These are phyloP conservation scores for Autographa gamma DNA, from an alignment of 2,888 invertebrate genomes.

Conservation along the genomic window DNA sequence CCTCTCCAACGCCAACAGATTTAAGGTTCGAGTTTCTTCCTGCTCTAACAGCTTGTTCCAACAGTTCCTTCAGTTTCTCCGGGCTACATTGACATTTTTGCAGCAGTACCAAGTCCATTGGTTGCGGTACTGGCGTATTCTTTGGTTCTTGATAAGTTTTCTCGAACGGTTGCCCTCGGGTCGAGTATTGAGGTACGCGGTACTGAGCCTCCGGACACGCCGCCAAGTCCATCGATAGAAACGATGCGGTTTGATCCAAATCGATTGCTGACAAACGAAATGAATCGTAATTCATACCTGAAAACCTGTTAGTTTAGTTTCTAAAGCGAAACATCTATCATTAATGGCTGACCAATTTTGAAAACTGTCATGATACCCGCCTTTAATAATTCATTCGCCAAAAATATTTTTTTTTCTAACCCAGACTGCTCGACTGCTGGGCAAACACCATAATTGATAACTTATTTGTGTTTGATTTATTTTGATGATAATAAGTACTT, in stretches of 20 bases:
- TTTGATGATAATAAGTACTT: too few species aligned
- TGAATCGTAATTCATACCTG: conserved; percentile 18
- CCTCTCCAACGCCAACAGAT: conserved; percentile 8
- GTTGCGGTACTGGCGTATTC: conserved; percentile 29
- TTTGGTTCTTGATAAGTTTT: neutral
- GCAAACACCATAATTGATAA: too few species aligned
- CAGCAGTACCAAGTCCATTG: neutral
- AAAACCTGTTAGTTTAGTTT: conserved; percentile 15
- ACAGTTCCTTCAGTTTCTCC: conserved; percentile 49
- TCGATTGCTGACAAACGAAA: neutral
- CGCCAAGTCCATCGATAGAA: neutral
- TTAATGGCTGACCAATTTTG: neutral
- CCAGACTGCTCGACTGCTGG: too few species aligned
- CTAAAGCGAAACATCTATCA: neutral
- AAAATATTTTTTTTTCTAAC: too few species aligned
- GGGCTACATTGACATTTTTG: conserved; percentile 39
- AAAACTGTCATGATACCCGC: too few species aligned
- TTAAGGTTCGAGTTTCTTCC: neutral
- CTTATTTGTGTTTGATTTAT: too few species aligned
- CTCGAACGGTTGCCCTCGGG: neutral
- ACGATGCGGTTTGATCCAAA: neutral
- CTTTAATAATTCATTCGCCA: too few species aligned
- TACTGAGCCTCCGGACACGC: neutral
- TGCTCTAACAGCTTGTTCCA: conserved; percentile 27
- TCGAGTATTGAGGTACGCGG: neutral